A percentile compares a stretch with the other conserved stretches of the same genome.
These are phyloP conservation scores for Cheilosia grossa DNA, from an alignment of 2,888 invertebrate species.

Conservation along the genomic window DNA sequence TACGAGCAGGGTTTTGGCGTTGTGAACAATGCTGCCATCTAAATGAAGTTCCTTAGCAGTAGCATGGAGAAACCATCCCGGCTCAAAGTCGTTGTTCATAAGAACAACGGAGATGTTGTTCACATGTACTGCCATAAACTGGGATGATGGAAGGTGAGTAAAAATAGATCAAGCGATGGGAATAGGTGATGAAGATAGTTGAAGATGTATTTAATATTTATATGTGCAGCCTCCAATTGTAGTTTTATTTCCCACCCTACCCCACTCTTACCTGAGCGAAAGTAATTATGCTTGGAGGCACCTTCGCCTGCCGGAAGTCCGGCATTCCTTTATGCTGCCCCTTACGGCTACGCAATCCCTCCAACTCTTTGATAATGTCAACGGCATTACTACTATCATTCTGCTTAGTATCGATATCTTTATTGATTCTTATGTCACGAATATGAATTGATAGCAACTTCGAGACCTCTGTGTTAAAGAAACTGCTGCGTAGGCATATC, in stretches of 20 bases:
- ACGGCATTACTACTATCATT: constrained; percentile 74
- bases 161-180: no score
- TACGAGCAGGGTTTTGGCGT: constrained; percentile 88
- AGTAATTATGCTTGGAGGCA: constrained; percentile 91
- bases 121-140: constrained; percentile 94
- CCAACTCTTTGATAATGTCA: constrained; percentile 76
- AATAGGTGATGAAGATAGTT: no score
- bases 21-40: constrained; percentile 88
- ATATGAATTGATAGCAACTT: constrained; percentile 93
- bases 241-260: neutral
- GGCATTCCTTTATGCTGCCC: constrained; percentile 81
- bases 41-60: constrained; percentile 88
- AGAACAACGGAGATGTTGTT: constrained; percentile 88
- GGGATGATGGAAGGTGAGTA: constrained; percentile 43
- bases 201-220: no score
- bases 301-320: constrained; percentile 90
- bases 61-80: constrained; percentile 88
- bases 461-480: constrained; percentile 94
- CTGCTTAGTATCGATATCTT: constrained; percentile 86
- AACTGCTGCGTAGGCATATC: constrained; percentile 92
- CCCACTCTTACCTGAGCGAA: constrained; percentile 89
- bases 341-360: constrained; percentile 37
- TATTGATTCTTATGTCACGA: constrained; percentile 91
- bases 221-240: no score
- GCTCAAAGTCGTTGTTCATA: constrained; percentile 86